Evolutionary conservation across 2,113 vertebrate species (phyloP).

Genomic region (Sinocyclocheilus grahami): DNA sequence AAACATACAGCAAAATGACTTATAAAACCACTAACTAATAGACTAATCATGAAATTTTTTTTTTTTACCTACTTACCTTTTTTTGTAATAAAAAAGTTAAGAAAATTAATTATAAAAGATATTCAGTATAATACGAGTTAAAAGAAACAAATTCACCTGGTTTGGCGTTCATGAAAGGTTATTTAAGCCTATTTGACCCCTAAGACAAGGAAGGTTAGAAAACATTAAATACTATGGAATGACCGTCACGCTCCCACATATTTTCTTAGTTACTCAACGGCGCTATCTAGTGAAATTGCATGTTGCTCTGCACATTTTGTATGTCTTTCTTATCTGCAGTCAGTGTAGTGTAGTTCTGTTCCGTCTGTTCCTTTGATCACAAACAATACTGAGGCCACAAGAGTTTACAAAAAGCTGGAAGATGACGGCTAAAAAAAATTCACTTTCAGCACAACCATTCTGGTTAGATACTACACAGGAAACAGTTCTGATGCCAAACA

Average conservation of each 20-base stretch:
- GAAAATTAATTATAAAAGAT: background rate
- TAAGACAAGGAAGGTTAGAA: background rate
- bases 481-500: background rate
- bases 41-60: background rate
- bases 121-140: background rate
- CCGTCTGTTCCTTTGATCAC: background rate
- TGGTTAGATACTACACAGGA: background rate
- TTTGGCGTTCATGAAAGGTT: background rate
- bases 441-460: background rate
- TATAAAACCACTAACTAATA: background rate
- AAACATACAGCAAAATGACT: background rate
- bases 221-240: background rate
- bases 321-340: background rate
- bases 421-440: background rate
- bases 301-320: background rate
- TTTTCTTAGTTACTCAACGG: background rate
- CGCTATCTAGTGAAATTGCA: constrained; percentile 19
- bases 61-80: too few species aligned
- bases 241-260: background rate
- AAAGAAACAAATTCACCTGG: background rate
- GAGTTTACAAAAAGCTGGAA: background rate
- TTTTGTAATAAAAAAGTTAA: too few species aligned
- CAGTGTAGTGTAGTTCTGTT: background rate
- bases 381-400: background rate
- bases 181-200: background rate